Conservation (phyloP, 2,888 invertebrate species). For the Entomobrya multifasciata region DNA sequence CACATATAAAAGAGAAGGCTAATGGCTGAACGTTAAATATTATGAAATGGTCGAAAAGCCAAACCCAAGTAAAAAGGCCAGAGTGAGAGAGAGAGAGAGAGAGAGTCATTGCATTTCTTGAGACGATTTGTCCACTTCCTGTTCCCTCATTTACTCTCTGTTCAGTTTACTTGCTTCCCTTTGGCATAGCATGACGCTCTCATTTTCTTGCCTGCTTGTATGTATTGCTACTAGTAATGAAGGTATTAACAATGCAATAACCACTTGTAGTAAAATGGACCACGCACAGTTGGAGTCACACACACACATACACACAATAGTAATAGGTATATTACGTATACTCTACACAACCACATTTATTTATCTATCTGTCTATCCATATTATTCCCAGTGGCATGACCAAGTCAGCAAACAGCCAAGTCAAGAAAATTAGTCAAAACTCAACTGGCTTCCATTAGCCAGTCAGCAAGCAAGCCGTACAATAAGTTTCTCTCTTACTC, state of each 20-base stretch:
- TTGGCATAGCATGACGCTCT: constrained; percentile 29
- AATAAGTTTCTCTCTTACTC: too few species aligned
- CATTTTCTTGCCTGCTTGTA: not conserved
- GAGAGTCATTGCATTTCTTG: constrained; percentile 58
- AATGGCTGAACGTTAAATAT: constrained; percentile 4
- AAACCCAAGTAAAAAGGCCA: too few species aligned
- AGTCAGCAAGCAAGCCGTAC: too few species aligned
- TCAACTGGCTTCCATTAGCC: too few species aligned
- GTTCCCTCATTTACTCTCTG: constrained; percentile 55
- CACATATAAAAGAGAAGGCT: not conserved
- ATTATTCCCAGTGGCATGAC: too few species aligned
- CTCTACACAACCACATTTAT: not conserved
- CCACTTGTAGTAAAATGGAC: constrained; percentile 51
- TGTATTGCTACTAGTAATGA: constrained; percentile 40
- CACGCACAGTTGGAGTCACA: not conserved
- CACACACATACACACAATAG: too few species aligned
- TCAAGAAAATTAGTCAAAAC: too few species aligned
- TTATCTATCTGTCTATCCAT: not conserved
- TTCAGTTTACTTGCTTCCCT: not conserved
- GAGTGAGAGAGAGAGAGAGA: constrained; percentile 1
- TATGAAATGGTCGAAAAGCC: constrained; percentile 26
- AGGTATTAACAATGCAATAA: constrained; percentile 59
- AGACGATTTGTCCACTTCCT: constrained; percentile 67
- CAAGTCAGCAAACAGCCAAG: too few species aligned
- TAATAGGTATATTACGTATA: too few species aligned